These are phyloP conservation scores for Geococcyx californianus DNA, from an alignment of 2,113 vertebrate genomes.

Conservation along the genomic window DNA sequence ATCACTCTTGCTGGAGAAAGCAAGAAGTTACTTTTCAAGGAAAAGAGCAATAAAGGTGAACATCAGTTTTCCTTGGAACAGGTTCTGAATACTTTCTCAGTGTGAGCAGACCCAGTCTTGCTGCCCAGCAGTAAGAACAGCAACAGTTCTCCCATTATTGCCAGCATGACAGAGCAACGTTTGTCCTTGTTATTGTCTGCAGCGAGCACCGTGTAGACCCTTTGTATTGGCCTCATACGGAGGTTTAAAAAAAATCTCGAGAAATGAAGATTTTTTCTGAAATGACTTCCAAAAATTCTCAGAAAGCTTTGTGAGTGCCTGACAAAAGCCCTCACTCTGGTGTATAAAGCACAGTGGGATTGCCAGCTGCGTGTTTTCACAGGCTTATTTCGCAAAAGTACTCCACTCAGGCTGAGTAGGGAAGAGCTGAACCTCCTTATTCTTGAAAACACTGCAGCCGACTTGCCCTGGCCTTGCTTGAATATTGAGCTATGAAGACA, in stretches of 20 bases:
- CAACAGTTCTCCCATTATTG: neutral
- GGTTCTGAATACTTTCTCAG: neutral
- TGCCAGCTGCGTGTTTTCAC: constrained; percentile 25
- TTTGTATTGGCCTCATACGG: neutral
- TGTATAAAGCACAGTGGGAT: constrained; percentile 1
- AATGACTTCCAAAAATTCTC: neutral
- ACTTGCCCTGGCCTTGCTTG: neutral
- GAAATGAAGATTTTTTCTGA: constrained; percentile 39
- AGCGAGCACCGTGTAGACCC: neutral
- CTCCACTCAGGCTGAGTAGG: neutral
- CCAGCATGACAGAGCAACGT: neutral
- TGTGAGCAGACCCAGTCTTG: neutral
- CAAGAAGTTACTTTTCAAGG: neutral
- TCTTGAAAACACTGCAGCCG: neutral
- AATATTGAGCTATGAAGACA: constrained; percentile 17
- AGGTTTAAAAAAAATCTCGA: neutral
- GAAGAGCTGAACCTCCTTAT: neutral
- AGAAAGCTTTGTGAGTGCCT: constrained; percentile 37
- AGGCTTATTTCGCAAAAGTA: neutral
- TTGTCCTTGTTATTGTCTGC: neutral
- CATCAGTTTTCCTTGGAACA: neutral
- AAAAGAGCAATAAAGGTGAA: neutral
- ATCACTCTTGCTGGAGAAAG: neutral
- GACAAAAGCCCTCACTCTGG: constrained; percentile 28
- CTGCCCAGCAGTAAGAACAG: neutral